Percentiles rank a stretch among this genome's conserved stretches.
phyloP scores from a whole-genome alignment of 2,888 invertebrate species.

The Lordiphosa andalusiaca region DNA sequence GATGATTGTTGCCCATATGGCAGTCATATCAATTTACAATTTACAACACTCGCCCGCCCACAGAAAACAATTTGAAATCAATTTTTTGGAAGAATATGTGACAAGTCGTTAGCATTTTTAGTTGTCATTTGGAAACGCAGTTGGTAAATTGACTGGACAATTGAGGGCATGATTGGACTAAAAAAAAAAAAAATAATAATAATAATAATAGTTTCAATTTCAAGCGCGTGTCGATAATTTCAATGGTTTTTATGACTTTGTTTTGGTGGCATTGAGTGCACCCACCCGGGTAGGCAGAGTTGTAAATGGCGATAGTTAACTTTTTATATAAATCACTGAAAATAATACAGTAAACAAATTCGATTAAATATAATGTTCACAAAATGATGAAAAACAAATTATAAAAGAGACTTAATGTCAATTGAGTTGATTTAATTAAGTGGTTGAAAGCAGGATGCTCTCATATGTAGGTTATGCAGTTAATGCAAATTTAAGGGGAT shows the following conservation, averaged over 20 bases:
- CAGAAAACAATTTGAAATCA: slow-evolving; percentile 57
- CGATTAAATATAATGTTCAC: slow-evolving; percentile 21
- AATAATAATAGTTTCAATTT: slow-evolving; percentile 52
- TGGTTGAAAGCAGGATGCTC: slow-evolving; percentile 4
- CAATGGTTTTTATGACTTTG: slow-evolving; percentile 24
- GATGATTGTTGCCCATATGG: slow-evolving; percentile 56
- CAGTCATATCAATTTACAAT: slow-evolving; percentile 61
- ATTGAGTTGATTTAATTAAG: slow-evolving; percentile 18
- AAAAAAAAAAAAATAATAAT: slow-evolving; percentile 35
- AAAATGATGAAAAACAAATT: slow-evolving; percentile 10
- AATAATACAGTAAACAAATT: slow-evolving; percentile 11
- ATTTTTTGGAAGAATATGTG: slow-evolving; percentile 46
- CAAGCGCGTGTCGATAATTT: slow-evolving; percentile 53
- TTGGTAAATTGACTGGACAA: slow-evolving; percentile 59
- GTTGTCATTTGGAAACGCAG: slow-evolving; percentile 46
- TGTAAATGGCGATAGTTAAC: slow-evolving; percentile 29
- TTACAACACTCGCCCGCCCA: slow-evolving; percentile 31
- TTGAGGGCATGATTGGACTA: slow-evolving; percentile 32
- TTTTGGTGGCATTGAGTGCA: slow-evolving; percentile 6
- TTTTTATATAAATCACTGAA: slow-evolving; percentile 22
- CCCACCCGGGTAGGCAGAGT: slow-evolving; percentile 11
- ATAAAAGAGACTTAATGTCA: slow-evolving; percentile 25
- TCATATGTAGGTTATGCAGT: not conserved
- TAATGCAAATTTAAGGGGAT: not conserved
- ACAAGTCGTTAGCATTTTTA: slow-evolving; percentile 58